Percentiles rank a stretch among this genome's conserved stretches.
Evolutionary conservation across 92 coral and sea anemone genomes (phyloP).

Genomic region (Porites lobata): DNA sequence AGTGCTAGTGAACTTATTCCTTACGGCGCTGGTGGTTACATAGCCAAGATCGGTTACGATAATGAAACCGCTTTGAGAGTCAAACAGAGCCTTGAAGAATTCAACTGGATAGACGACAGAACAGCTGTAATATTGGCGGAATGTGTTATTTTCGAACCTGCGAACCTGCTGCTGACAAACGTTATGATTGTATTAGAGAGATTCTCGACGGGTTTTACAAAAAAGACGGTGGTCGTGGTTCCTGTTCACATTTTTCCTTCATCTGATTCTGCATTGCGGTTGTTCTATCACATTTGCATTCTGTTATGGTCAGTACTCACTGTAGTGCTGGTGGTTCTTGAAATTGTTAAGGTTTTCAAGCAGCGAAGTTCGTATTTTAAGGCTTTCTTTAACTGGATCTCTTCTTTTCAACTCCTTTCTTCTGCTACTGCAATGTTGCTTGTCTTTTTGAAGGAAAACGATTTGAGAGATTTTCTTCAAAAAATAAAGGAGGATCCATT

Average conservation of each 20-base stretch:
- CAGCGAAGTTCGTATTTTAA: conserved; percentile 45
- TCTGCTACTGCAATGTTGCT: conserved; percentile 33
- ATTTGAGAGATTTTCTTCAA: conserved; percentile 40
- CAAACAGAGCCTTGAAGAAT: conserved; percentile 26
- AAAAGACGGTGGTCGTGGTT: conserved; percentile 42
- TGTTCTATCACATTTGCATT: conserved; percentile 38
- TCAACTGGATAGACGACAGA: conserved; percentile 58
- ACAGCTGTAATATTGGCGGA: conserved; percentile 52
- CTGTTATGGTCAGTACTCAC: conserved; percentile 50
- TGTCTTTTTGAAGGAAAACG: conserved; percentile 45
- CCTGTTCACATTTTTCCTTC: conserved; percentile 55
- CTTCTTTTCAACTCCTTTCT: conserved; percentile 41
- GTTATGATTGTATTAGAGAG: conserved; percentile 26
- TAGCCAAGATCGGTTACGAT: conserved; percentile 73
- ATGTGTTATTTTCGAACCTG: conserved; percentile 56
- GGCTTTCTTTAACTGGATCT: conserved; percentile 68
- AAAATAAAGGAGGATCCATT: conserved; percentile 48
- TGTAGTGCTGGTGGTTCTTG: conserved; percentile 25
- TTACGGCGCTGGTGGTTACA: conserved; percentile 62
- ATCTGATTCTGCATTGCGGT: conserved; percentile 24
- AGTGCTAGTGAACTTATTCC: conserved; percentile 13
- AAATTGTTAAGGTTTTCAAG: conserved; percentile 29
- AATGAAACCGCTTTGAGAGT: conserved; percentile 46
- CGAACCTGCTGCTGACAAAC: conserved; percentile 5
- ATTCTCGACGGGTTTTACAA: conserved; percentile 1